Conservation (phyloP, 1,140 invertebrate species). For the Pogonus chalceus region DNA sequence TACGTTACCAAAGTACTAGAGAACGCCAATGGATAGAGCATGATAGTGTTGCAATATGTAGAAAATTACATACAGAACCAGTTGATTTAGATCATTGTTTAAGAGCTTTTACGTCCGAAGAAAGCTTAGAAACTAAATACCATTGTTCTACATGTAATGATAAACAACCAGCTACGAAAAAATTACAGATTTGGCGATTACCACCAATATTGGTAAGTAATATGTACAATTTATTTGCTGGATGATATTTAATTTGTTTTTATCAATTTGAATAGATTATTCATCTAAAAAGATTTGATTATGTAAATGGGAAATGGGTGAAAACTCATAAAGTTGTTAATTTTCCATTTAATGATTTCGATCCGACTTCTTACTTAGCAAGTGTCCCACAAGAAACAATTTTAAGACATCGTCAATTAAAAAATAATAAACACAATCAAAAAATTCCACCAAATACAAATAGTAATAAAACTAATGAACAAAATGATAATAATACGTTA, state of each 20-base stretch:
- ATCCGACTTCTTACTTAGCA: slow-evolving; percentile 69
- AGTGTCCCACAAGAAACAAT: slow-evolving; percentile 66
- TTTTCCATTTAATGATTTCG: slow-evolving; percentile 74
- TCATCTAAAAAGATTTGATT: slow-evolving; percentile 83
- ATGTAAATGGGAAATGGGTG: slow-evolving; percentile 80
- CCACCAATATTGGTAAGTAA: slow-evolving; percentile 69
- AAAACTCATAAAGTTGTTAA: slow-evolving; percentile 87
- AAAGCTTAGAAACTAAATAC: slow-evolving; percentile 75
- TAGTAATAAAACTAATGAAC: not conserved
- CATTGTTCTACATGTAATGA: slow-evolving; percentile 72
- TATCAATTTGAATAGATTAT: slow-evolving; percentile 80
- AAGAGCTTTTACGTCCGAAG: slow-evolving; percentile 75
- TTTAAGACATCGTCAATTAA: slow-evolving; percentile 46
- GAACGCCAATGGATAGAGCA: slow-evolving; percentile 70
- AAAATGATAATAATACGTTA: not conserved
- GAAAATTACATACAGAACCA: slow-evolving; percentile 60
- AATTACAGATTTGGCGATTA: slow-evolving; percentile 79
- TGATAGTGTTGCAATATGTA: slow-evolving; percentile 54
- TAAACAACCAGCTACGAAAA: slow-evolving; percentile 75
- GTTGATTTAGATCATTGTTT: slow-evolving; percentile 72
- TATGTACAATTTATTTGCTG: slow-evolving; percentile 9
- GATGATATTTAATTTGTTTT: slow-evolving; percentile 18
- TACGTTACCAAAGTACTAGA: slow-evolving; percentile 72
- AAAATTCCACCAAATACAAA: too few relatives aligned
- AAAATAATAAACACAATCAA: slow-evolving; percentile 24